These are phyloP conservation scores for Ramphastos sulfuratus DNA, from an alignment of 2,113 vertebrate genomes.

Conservation along the genomic window DNA sequence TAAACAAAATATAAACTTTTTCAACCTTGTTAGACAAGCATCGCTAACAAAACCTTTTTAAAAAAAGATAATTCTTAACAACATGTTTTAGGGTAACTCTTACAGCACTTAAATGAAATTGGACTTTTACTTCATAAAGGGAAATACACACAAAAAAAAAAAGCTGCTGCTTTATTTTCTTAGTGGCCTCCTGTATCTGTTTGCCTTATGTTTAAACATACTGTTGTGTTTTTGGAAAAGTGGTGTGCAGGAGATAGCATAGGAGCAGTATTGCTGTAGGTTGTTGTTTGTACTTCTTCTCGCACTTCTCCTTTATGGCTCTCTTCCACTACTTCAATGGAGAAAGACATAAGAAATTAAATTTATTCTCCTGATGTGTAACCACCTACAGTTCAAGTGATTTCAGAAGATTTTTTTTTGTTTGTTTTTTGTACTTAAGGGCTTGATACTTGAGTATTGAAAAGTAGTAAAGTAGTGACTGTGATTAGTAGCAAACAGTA, in stretches of 20 bases:
- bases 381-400: not conserved
- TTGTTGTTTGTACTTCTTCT: not conserved
- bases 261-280: not conserved
- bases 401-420: not conserved
- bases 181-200: not conserved
- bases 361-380: not conserved
- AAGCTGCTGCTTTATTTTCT: not conserved
- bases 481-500: not conserved
- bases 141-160: not conserved
- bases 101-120: conserved; percentile 23
- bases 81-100: not conserved
- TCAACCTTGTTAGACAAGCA: not conserved
- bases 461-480: not conserved
- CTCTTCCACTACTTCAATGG: not conserved
- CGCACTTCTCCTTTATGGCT: not conserved
- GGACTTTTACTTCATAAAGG: not conserved
- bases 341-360: not conserved
- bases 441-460: not conserved
- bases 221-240: not conserved
- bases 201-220: conserved; percentile 50
- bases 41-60: not conserved
- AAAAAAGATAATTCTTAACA: not conserved
- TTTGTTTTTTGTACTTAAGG: not conserved
- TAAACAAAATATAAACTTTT: not conserved
- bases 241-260: not conserved